A percentile compares a stretch with the other conserved stretches of the same genome.
These are phyloP conservation scores for Channa striata DNA, from an alignment of 2,797 vertebrate genomes.

Conservation along the genomic window DNA sequence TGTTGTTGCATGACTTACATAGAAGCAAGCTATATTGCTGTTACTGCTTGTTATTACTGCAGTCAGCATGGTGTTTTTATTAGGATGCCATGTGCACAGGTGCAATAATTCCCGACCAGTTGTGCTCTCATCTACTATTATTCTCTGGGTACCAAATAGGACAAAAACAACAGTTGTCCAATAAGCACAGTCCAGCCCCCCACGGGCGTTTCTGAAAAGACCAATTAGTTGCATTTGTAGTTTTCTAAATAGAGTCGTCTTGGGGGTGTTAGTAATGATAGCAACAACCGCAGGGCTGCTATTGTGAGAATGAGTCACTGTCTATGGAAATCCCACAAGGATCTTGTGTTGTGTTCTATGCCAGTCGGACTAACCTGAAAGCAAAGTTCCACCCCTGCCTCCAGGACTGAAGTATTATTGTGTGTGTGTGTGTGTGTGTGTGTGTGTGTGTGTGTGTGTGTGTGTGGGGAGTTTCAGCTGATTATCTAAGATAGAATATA, in stretches of 20 bases:
- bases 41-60: constrained; percentile 14
- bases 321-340: constrained; percentile 57
- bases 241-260: constrained; percentile 22
- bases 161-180: constrained; percentile 33
- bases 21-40: constrained; percentile 5
- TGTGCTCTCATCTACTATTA: constrained; percentile 16
- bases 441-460: not conserved
- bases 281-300: constrained; percentile 27
- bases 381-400: constrained; percentile 16
- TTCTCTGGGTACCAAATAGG: constrained; percentile 6
- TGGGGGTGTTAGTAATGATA: constrained; percentile 3
- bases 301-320: constrained; percentile 52
- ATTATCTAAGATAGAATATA: constrained; percentile 1
- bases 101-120: constrained; percentile 18
- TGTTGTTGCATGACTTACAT: not conserved
- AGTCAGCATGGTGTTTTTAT: constrained; percentile 21
- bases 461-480: not conserved
- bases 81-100: constrained; percentile 1
- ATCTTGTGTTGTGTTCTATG: constrained; percentile 52
- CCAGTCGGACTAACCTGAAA: constrained; percentile 48
- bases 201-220: constrained; percentile 73
- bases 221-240: constrained; percentile 45
- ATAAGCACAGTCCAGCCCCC: constrained; percentile 19
- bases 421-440: not conserved
- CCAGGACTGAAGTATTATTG: constrained; percentile 8